Conservation (phyloP, 2,113 vertebrate species). For the Gracilinanus agilis region DNA sequence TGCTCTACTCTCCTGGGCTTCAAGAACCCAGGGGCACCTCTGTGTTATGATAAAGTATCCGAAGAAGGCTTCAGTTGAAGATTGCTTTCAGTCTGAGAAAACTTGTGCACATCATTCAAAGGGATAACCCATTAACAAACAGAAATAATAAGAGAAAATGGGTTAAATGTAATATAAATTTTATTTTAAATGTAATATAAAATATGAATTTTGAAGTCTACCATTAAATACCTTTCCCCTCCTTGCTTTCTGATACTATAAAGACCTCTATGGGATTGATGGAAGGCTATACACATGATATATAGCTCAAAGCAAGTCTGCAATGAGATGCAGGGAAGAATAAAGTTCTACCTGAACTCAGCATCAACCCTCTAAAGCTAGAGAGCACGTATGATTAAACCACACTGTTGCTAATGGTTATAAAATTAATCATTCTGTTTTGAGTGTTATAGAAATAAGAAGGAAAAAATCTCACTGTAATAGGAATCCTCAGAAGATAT, state of each 20-base stretch:
- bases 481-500: slow-evolving; percentile 7
- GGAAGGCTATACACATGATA: not conserved
- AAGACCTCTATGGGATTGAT: not conserved
- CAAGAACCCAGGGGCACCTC: not conserved
- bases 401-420: not conserved
- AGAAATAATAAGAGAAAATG: not conserved
- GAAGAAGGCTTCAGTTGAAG: not conserved
- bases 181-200: not conserved
- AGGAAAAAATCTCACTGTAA: slow-evolving; percentile 5
- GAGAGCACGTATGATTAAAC: not conserved
- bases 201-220: not conserved
- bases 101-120: not conserved
- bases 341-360: slow-evolving; percentile 1
- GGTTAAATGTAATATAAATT: not conserved
- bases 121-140: not conserved
- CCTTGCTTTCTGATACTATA: not conserved
- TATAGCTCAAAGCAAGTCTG: not conserved
- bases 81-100: not conserved
- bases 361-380: not conserved
- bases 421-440: slow-evolving; percentile 7
- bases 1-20: not conserved
- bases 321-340: not conserved
- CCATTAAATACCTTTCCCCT: not conserved
- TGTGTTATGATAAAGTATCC: not conserved
- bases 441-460: slow-evolving; percentile 2